phyloP scores from a whole-genome alignment of 2,888 invertebrate genomes.

The Clusia tigrina region DNA sequence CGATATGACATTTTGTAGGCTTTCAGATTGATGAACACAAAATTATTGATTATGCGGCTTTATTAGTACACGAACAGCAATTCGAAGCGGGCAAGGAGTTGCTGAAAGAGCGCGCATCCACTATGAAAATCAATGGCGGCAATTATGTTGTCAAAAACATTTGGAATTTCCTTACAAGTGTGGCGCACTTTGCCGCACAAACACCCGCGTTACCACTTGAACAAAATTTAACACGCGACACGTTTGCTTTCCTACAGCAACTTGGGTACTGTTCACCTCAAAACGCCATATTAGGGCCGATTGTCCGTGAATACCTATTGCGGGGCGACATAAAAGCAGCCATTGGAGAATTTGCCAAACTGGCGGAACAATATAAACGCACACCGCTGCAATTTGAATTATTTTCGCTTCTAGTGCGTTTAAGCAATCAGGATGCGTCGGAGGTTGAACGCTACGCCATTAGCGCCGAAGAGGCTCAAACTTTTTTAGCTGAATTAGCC shows the following conservation, averaged over 20 bases:
- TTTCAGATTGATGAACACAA: constrained; percentile 74
- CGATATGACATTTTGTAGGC: constrained; percentile 43
- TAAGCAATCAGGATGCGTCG: constrained; percentile 48
- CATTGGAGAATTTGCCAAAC: constrained; percentile 67
- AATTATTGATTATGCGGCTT: constrained; percentile 70
- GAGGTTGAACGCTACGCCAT: constrained; percentile 40
- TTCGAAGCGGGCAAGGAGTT: constrained; percentile 59
- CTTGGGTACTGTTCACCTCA: constrained; percentile 68
- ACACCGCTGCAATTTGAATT: constrained; percentile 75
- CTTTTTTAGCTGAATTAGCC: constrained; percentile 60
- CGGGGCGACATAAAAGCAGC: constrained; percentile 66
- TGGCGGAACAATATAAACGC: constrained; percentile 67
- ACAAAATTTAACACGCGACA: constrained; percentile 64
- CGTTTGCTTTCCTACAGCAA: constrained; percentile 67
- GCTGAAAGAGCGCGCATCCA: constrained; percentile 66
- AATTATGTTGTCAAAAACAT: constrained; percentile 69
- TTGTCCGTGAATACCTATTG: constrained; percentile 70
- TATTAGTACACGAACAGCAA: constrained; percentile 66
- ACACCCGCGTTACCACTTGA: constrained; percentile 47
- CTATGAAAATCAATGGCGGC: constrained; percentile 64
- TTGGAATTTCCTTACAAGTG: constrained; percentile 69
- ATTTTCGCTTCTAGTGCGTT: constrained; percentile 62
- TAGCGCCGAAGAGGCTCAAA: constrained; percentile 52
- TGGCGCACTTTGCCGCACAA: constrained; percentile 57
- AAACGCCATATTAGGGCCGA: constrained; percentile 70